Conservation (phyloP, 2,888 invertebrate genomes). For the Cheilosia soror region DNA sequence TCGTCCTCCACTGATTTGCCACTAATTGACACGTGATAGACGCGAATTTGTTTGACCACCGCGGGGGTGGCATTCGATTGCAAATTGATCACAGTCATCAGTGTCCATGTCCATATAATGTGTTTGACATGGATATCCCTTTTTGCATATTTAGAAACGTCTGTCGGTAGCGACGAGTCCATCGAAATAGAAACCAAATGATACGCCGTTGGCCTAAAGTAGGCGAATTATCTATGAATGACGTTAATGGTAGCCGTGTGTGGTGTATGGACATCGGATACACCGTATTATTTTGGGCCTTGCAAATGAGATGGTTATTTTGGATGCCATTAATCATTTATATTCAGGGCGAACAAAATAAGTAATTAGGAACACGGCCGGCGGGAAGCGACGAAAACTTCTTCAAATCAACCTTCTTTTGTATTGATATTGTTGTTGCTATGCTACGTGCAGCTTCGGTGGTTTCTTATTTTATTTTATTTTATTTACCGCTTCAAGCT, state of each 20-base stretch:
- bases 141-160: neutral
- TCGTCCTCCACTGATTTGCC: constrained; percentile 41
- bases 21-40: constrained; percentile 66
- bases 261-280: constrained; percentile 9
- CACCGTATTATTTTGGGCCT: constrained; percentile 24
- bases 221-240: constrained; percentile 44
- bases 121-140: constrained; percentile 32
- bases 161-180: neutral
- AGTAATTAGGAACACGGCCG: neutral
- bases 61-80: constrained; percentile 34
- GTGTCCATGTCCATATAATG: constrained; percentile 17
- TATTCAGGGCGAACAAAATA: constrained; percentile 8
- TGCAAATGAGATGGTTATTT: constrained; percentile 22
- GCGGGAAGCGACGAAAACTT: neutral
- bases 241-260: constrained; percentile 44
- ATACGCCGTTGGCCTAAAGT: constrained; percentile 30
- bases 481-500: too few species aligned
- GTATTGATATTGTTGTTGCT: too few species aligned
- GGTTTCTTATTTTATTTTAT: too few species aligned
- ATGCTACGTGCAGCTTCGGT: too few species aligned
- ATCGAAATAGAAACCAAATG: constrained; percentile 37
- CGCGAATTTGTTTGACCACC: constrained; percentile 58
- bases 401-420: neutral
- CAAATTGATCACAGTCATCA: constrained; percentile 51
- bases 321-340: constrained; percentile 39